phyloP scores from a whole-genome alignment of 2,888 invertebrate species.

The Meganola albula region DNA sequence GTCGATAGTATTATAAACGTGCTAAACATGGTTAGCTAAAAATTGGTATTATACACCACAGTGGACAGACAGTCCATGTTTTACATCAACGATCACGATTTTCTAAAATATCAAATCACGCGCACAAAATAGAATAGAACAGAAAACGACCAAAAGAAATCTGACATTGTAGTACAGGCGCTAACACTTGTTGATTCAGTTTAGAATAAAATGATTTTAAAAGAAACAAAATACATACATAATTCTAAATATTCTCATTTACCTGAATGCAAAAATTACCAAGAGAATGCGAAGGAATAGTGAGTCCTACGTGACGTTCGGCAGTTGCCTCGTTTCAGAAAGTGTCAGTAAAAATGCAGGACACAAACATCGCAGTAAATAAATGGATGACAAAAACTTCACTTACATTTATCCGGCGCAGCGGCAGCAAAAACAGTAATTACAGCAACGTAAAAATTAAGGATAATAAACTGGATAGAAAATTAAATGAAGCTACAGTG shows the following conservation, averaged over 20 bases:
- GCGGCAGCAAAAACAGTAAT: conserved; percentile 38
- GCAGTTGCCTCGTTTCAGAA: conserved; percentile 47
- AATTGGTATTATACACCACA: no score
- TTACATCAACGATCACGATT: no score
- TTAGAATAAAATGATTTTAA: background rate
- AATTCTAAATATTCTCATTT: background rate
- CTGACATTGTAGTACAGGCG: background rate
- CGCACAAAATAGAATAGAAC: no score
- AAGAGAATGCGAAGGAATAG: background rate
- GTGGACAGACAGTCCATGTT: no score
- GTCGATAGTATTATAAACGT: no score
- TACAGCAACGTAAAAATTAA: conserved; percentile 53
- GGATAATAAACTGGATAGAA: conserved; percentile 46
- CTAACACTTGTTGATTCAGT: background rate
- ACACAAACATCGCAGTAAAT: conserved; percentile 47
- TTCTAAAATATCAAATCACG: no score
- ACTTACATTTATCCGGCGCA: conserved; percentile 61
- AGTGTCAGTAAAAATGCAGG: conserved; percentile 49
- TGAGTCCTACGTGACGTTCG: conserved; percentile 46
- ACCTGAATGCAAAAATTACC: background rate
- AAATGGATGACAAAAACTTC: conserved; percentile 57
- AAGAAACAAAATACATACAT: background rate
- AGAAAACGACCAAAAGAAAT: no score
- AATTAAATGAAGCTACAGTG: conserved; percentile 48
- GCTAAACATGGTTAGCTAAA: no score